Evolutionary conservation across 2,797 vertebrate genomes (phyloP).

Genomic region (Sarcophilus harrisii): DNA sequence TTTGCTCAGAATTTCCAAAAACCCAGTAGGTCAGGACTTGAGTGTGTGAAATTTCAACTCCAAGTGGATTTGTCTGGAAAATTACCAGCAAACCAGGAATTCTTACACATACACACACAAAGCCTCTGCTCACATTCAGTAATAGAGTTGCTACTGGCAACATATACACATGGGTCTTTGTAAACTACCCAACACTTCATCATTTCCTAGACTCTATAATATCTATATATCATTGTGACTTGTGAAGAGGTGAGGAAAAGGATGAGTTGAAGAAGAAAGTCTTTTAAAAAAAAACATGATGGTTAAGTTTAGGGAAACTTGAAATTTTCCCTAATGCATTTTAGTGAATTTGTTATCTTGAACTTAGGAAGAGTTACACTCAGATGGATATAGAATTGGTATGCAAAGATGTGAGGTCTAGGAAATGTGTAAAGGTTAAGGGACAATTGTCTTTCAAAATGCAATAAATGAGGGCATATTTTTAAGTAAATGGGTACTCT

Average conservation of each 20-base stretch:
- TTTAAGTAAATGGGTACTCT: neutral
- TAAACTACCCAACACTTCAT: neutral
- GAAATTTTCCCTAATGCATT: conserved; percentile 16
- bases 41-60: conserved; percentile 23
- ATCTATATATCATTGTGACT: neutral
- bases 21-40: neutral
- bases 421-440: neutral
- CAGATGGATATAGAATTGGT: neutral
- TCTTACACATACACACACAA: conserved; percentile 10
- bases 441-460: neutral
- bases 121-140: conserved; percentile 7
- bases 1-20: conserved; percentile 52
- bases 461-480: neutral
- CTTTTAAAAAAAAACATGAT: conserved; percentile 31
- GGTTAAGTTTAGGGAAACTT: neutral
- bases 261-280: neutral
- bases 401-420: neutral
- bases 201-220: neutral
- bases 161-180: neutral
- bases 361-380: conserved; percentile 31
- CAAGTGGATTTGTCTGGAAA: conserved; percentile 19
- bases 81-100: neutral
- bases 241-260: neutral
- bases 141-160: conserved; percentile 2
- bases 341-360: conserved; percentile 8